A percentile compares a stretch with the other conserved stretches of the same genome.
Evolutionary conservation across 2,797 vertebrate species (phyloP).

Genomic region (Gallirallus australis): DNA sequence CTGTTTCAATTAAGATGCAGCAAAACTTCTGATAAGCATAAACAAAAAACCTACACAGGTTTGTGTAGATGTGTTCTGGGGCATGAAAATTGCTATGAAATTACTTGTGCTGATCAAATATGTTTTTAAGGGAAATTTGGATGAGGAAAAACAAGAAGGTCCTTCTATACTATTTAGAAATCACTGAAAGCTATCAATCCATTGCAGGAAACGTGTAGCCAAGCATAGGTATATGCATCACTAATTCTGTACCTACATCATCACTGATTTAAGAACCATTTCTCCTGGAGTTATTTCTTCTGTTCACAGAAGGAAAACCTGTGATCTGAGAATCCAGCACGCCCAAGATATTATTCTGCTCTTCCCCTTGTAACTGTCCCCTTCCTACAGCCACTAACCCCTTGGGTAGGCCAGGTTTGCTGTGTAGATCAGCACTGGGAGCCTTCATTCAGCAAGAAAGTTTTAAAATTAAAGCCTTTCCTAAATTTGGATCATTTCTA

Average conservation of each 20-base stretch:
- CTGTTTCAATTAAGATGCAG: not conserved
- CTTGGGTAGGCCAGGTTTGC: not conserved
- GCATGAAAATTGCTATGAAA: not conserved
- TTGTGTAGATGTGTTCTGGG: not conserved
- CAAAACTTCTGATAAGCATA: not conserved
- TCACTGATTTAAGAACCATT: not conserved
- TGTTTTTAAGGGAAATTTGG: not conserved
- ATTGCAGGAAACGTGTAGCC: not conserved
- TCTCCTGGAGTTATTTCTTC: not conserved
- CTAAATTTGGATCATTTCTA: not conserved
- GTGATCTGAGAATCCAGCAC: not conserved
- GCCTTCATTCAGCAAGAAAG: not conserved
- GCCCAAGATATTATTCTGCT: not conserved
- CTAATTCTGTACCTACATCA: not conserved
- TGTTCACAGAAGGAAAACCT: not conserved
- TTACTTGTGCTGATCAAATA: not conserved
- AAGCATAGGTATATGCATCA: accelerated
- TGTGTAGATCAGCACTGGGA: not conserved
- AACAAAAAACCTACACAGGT: not conserved
- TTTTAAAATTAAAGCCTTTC: not conserved
- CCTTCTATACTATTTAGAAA: not conserved
- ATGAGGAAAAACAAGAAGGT: not conserved
- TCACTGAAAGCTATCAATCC: not conserved
- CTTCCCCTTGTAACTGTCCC: not conserved
- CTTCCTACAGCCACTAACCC: not conserved